Evolutionary conservation across 2,113 vertebrate genomes (phyloP), one percentile per base, ranked within the genome.

Genomic region (Setophaga petechia): DNA sequence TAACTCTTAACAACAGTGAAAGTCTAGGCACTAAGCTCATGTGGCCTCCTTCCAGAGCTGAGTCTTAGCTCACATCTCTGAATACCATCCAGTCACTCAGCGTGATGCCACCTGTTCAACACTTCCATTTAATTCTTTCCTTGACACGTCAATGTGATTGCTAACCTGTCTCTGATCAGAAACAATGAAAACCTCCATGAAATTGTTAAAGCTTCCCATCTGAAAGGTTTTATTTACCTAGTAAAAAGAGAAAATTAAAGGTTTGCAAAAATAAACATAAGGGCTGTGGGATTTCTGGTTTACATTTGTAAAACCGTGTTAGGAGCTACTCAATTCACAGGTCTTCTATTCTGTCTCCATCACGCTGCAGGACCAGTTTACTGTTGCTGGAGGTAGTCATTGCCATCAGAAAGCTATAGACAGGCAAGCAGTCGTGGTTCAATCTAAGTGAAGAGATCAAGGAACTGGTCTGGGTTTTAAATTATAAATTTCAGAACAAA

Each of bases 321-420:
- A 46, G 58, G 58, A 67, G 16, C 15, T 76, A 21, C 31, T 46
- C 12, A 72, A 52, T 83, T 68, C 35, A 61, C 18, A 76, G 47
- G 25, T 68, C 25, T 76, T 90, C n/a, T 21, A 8, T 31, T 79
- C 39, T 71, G 25, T 54, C 83, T 63, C 75, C 27, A 39, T 39
- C 58, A 16, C 0, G 0, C 37, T 2, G 0, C 75, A 80, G 35
- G 33, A 49, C 21, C 55, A 57, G 44, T 37, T 86, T 84, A 44
- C n/a, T 83, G 27, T 47, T 83, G 6, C 47, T 77, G 54, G 41
- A 89, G 41, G 24, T 28, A 52, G 65, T 30, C 44, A 51, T 12
- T 67, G 31, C 41, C 14, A 88, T 41, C 44, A 93, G 54, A 76
- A 73, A 20, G 11, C 20, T 68, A 30, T 6, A 68, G 39, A 58